These are phyloP conservation scores for Punctoribates punctum DNA, from an alignment of 2,888 invertebrate genomes.

Conservation along the genomic window DNA sequence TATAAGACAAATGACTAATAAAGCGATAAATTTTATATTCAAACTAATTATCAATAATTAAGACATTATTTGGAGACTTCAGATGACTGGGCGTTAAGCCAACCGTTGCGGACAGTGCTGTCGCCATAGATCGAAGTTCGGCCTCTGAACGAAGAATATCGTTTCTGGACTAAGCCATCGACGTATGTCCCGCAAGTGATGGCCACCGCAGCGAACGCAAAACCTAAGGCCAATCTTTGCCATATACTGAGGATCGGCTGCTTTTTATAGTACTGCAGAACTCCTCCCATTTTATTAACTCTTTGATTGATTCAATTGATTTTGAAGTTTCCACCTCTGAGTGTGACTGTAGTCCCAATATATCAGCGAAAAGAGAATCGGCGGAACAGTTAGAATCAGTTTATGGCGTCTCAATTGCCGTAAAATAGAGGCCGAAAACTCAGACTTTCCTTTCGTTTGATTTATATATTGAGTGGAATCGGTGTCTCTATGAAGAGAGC, in stretches of 20 bases:
- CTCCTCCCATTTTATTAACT: slow-evolving; percentile 9
- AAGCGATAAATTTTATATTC: too few relatives aligned
- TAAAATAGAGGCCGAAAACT: background rate
- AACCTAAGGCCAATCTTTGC: slow-evolving; percentile 2
- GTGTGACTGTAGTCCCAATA: slow-evolving; percentile 36
- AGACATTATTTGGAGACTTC: too few relatives aligned
- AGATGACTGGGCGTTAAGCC: background rate
- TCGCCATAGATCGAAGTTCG: slow-evolving; percentile 30
- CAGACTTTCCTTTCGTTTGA: background rate
- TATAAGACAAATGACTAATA: too few relatives aligned
- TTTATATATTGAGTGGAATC: background rate
- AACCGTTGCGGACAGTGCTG: background rate
- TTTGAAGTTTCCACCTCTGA: slow-evolving; percentile 21
- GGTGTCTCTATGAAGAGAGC: background rate
- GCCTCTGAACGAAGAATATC: slow-evolving; percentile 25
- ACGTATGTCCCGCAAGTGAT: background rate
- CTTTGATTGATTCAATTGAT: background rate
- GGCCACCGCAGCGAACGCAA: background rate
- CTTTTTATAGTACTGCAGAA: background rate
- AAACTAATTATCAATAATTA: too few relatives aligned
- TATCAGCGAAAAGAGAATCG: slow-evolving; percentile 18
- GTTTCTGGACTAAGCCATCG: background rate
- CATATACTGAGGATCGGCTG: background rate
- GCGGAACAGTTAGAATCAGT: slow-evolving; percentile 17
- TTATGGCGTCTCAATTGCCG: slow-evolving; percentile 30